Base-by-base conservation (phyloP, 2,888 invertebrate genomes). In the Agonopterix arenella region DNA sequence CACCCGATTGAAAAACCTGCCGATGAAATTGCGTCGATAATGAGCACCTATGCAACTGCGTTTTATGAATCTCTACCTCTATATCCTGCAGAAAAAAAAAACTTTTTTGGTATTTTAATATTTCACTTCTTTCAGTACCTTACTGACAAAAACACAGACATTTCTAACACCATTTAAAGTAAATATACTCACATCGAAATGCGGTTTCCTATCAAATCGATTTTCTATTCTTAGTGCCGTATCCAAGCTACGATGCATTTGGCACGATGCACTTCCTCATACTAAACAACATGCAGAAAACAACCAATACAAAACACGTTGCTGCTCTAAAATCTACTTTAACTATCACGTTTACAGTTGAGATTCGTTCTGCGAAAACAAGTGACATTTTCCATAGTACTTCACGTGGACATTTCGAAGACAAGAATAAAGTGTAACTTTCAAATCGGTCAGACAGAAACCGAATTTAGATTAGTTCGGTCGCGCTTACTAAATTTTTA, bases 381-480 rank as follows among this genome's bases (percentile, higher is more conserved):
- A 55, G 56, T 85, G 86, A 85, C 86, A 86, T 86, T 84, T 85
- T 64, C 64, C 66, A 18, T 4, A 68, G 68, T 66, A 64, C 68
- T 68, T 68, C 71, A 73, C 70, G 68, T 66, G 68, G 66, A 73
- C 71, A 68, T 41, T 75, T 74, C 73, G 67, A 61, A 72, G 74
- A 79, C 78, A 62, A 75, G 75, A 80, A 83, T 81, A 80, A 73
- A 78, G 73, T 64, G 64, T 70, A 62, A 64, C 18, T 71, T 68
- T 38, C 70, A 80, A 77, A 73, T 76, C 80, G 76, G 77, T 76
- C 84, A 86, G 84, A 81, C 63, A 66, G 58, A 64, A 66, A 68
- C 77, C 78, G 80, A 68, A 75, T 76, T 80, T 83, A 79, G 78
- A 75, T 64, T 68, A 63, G 81, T 55, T 55, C 73, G 71, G 80